A percentile compares a stretch with the other conserved stretches of the same genome.
Conservation (phyloP, 1,140 invertebrate genomes). For the Lucilia sericata region DNA sequence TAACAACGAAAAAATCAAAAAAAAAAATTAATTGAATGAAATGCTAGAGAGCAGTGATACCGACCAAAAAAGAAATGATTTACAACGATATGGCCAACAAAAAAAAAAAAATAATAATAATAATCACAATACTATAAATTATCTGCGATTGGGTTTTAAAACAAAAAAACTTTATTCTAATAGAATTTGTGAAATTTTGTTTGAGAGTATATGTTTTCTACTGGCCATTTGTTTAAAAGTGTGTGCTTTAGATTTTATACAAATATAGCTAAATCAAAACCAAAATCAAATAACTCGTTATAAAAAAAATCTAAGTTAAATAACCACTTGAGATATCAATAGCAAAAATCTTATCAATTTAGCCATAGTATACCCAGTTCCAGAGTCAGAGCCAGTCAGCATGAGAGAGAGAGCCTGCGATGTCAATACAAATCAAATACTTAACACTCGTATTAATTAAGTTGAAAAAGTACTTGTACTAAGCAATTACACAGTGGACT, state of each 20-base stretch:
- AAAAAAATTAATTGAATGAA: slow-evolving; percentile 40
- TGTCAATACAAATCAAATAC: slow-evolving; percentile 11
- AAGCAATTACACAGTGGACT: neutral
- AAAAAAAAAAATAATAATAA: neutral
- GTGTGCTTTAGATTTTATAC: neutral
- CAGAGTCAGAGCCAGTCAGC: too few relatives aligned
- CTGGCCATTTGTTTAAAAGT: neutral
- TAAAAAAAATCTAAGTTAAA: slow-evolving; percentile 29
- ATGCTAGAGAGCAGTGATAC: neutral
- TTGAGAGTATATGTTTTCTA: neutral
- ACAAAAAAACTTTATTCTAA: too few relatives aligned
- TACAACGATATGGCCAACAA: slow-evolving; percentile 28
- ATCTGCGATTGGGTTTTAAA: neutral
- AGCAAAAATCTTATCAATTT: slow-evolving; percentile 27
- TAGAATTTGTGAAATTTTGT: too few relatives aligned
- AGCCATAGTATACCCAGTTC: too few relatives aligned
- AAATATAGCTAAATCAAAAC: neutral
- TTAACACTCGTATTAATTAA: slow-evolving; percentile 19
- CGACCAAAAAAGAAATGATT: slow-evolving; percentile 33
- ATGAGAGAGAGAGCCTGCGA: neutral
- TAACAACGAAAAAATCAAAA: neutral
- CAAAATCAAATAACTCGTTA: slow-evolving; percentile 18
- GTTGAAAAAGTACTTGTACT: slow-evolving; percentile 5
- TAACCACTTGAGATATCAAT: slow-evolving; percentile 37
- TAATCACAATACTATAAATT: neutral